Conservation (phyloP, 1,140 invertebrate genomes). For the Lepidotrigona ventralis region DNA sequence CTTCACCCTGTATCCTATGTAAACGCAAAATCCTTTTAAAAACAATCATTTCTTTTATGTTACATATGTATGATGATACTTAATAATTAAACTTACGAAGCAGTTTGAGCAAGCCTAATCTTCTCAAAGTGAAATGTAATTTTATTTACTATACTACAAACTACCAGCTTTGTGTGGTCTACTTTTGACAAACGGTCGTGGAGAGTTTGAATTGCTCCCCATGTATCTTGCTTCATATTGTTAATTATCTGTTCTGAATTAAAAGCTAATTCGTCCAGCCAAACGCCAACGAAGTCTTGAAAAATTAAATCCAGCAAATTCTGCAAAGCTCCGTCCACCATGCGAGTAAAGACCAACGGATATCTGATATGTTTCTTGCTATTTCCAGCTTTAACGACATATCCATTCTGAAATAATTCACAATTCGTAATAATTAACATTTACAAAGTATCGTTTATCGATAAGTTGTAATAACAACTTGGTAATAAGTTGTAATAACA, state of each 20-base stretch:
- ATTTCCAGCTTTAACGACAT: conserved; percentile 66
- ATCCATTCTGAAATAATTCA: conserved; percentile 66
- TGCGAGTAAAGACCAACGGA: conserved; percentile 88
- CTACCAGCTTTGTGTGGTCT: conserved; percentile 90
- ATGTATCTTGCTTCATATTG: conserved; percentile 89
- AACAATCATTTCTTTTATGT: conserved; percentile 26
- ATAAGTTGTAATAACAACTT: not conserved
- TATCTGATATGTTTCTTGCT: conserved; percentile 78
- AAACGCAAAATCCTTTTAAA: conserved; percentile 51
- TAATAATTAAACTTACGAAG: conserved; percentile 82
- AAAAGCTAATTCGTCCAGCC: conserved; percentile 86
- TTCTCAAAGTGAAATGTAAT: conserved; percentile 93
- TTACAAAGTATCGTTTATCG: not conserved
- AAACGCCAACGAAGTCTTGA: conserved; percentile 88
- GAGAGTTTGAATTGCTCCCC: conserved; percentile 89
- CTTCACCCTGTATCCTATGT: conserved; percentile 81
- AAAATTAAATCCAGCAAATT: conserved; percentile 90
- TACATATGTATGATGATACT: not conserved
- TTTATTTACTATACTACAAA: conserved; percentile 89
- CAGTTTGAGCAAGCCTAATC: conserved; percentile 87
- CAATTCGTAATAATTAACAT: not conserved
- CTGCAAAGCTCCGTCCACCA: conserved; percentile 90
- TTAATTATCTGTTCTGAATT: conserved; percentile 82
- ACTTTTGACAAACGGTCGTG: conserved; percentile 87
- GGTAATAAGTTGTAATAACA: not conserved